phyloP scores from a whole-genome alignment of 2,797 vertebrate genomes.

The Podarcis siculus region DNA sequence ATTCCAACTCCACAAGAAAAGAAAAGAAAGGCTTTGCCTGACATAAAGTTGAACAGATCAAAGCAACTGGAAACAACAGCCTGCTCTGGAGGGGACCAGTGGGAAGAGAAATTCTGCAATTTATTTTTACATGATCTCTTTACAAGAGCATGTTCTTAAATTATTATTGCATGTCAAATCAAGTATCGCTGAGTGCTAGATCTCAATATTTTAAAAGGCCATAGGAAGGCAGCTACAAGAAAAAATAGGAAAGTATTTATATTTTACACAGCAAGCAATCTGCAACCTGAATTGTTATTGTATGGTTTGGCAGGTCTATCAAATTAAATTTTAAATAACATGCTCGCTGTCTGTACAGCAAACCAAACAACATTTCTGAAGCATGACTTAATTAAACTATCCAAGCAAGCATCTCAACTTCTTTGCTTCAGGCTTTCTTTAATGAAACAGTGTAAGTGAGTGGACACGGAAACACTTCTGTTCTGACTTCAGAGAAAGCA shows the following conservation, averaged over 20 bases:
- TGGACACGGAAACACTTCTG: background rate
- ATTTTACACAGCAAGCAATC: constrained; percentile 25
- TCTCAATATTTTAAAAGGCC: background rate
- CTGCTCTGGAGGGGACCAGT: background rate
- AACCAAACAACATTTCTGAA: constrained; percentile 19
- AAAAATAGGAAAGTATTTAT: background rate
- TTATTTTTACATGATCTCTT: constrained; percentile 8
- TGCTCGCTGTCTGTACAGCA: constrained; percentile 29
- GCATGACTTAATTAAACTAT: constrained; percentile 27
- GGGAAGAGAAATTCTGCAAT: background rate
- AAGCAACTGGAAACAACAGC: background rate
- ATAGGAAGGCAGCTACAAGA: constrained; percentile 24
- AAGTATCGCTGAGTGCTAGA: background rate
- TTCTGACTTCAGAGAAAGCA: background rate
- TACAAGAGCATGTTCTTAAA: background rate
- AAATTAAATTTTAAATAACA: constrained; percentile 39
- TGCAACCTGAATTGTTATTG: background rate
- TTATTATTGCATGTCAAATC: constrained; percentile 4
- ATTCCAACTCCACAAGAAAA: background rate
- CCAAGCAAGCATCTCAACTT: constrained; percentile 12
- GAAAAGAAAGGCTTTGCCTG: background rate
- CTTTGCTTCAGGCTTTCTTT: background rate
- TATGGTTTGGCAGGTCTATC: constrained; percentile 21
- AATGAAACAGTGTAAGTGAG: background rate
- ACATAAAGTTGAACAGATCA: background rate